Evolutionary conservation across 1,140 invertebrate genomes (phyloP), one percentile per base, ranked within the genome.

Genomic region (Mya arenaria): DNA sequence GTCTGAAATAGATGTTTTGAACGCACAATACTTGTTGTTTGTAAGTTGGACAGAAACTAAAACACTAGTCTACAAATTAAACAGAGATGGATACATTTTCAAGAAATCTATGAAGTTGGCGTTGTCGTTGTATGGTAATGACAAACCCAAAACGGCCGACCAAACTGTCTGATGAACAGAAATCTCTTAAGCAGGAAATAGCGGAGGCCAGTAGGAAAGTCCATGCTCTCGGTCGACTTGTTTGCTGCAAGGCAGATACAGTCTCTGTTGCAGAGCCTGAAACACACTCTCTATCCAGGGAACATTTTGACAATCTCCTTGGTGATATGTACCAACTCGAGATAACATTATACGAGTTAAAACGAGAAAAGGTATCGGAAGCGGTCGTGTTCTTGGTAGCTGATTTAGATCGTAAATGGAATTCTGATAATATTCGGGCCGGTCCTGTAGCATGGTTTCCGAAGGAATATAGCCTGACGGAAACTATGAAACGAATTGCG

Each of bases 1-100:
- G 19, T 74, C 37, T 15, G 77, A 85, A 85, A 81, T 82, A 13
- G 65, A 78, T 32, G 25, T 25, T 17, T 25, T 68, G 44, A 25
- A 25, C 25, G 41, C 41, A 8, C 5, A 68, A n/a, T 69, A 69
- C 30, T 37, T 66, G 15, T 15, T 66, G 17, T 66, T 30, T 66
- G 34, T 66, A 30, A 66, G 62, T 37, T 66, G 62, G 62, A 66
- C 62, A 66, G 17, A 66, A 13, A 30, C 17, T 30, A 32, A 66
- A 36, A 15, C 62, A 23, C 10, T 30, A 13, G 62, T 66, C 15
- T 32, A 30, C 62, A 66, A 66, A 30, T 19, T 66, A 13, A 30
- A 66, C 19, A 66, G 62, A 66, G 62, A 66, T 37, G 23, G 34
- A 36, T 10, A 30, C 13, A 23, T 66, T 19, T 66, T 66, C 32